Evolutionary conservation across 2,888 invertebrate genomes (phyloP).

Genomic region (Leucania comma): DNA sequence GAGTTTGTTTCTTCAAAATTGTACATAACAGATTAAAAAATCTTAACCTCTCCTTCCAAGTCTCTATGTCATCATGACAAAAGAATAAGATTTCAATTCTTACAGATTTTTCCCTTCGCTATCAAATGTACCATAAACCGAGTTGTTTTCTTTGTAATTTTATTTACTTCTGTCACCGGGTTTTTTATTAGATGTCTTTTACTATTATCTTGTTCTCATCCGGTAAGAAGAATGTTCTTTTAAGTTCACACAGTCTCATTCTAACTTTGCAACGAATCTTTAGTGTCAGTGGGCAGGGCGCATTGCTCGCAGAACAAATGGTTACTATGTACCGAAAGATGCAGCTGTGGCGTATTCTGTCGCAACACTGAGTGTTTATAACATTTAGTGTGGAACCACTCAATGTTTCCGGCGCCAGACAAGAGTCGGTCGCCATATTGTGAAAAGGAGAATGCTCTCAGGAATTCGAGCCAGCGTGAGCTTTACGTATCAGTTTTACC

Average conservation of each 20-base stretch:
- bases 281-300: neutral
- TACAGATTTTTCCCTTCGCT: constrained; percentile 7
- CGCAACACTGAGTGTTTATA: too few species aligned
- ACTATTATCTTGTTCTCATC: constrained; percentile 22
- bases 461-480: too few species aligned
- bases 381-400: too few species aligned
- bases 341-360: too few species aligned
- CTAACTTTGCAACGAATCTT: neutral
- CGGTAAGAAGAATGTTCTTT: neutral
- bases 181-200: neutral
- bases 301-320: too few species aligned
- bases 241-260: neutral
- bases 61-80: neutral
- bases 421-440: too few species aligned
- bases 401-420: too few species aligned
- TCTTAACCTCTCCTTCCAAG: neutral
- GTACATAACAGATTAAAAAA: neutral
- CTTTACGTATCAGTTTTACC: too few species aligned
- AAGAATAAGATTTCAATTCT: neutral
- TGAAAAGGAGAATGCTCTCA: too few species aligned
- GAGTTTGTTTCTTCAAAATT: neutral
- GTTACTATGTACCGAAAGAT: too few species aligned
- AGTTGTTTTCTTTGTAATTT: neutral
- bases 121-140: neutral
- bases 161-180: neutral